phyloP scores from a whole-genome alignment of 2,797 vertebrate genomes.

The Urophycis tenuis region DNA sequence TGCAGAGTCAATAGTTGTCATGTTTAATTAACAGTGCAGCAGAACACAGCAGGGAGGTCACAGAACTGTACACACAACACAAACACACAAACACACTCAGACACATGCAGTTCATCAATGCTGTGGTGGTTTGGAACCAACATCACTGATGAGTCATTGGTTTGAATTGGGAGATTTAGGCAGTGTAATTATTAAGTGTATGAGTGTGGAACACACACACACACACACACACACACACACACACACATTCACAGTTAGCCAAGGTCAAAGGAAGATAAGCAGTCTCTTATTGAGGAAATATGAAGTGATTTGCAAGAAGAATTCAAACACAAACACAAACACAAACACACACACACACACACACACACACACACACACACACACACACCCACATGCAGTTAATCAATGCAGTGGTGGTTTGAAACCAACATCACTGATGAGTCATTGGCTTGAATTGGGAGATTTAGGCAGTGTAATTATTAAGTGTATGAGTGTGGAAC shows the following conservation, averaged over 20 bases:
- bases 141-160: background rate
- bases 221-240: background rate
- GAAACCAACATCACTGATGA: too few species aligned
- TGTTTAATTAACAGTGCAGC: constrained; percentile 44
- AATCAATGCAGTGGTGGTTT: too few species aligned
- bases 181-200: too few species aligned
- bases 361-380: background rate
- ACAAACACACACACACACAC: background rate
- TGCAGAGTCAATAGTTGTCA: constrained; percentile 40
- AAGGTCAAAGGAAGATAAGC: background rate
- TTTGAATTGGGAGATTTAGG: background rate
- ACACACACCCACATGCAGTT: background rate
- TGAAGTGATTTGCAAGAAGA: background rate
- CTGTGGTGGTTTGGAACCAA: too few species aligned
- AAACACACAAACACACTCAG: too few species aligned
- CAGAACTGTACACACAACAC: background rate
- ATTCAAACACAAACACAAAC: background rate
- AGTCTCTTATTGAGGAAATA: background rate
- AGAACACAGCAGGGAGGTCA: constrained; percentile 13
- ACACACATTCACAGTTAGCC: background rate
- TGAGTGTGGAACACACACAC: background rate
- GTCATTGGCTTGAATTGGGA: background rate
- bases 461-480: too few species aligned
- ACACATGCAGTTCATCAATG: too few species aligned
- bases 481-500: too few species aligned